Conservation (phyloP, 2,797 vertebrate species). For the Protonibea diacanthus region DNA sequence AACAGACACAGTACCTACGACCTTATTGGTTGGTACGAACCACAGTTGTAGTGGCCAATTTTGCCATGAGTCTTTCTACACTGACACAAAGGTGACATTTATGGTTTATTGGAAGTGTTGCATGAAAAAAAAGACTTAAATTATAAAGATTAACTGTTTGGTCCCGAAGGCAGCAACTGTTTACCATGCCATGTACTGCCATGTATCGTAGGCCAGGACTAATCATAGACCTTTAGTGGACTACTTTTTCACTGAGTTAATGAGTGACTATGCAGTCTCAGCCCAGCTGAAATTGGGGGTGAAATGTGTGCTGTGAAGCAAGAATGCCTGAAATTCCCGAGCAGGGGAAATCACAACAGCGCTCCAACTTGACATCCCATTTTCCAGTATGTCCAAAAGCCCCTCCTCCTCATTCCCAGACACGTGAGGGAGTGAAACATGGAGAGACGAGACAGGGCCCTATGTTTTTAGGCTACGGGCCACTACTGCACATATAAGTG, state of each 20-base stretch:
- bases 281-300: neutral
- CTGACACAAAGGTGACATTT: neutral
- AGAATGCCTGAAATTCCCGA: constrained; percentile 25
- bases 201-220: neutral
- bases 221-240: constrained; percentile 1
- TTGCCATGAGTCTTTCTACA: neutral
- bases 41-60: neutral
- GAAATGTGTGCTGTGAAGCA: neutral
- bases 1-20: neutral
- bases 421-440: constrained; percentile 59
- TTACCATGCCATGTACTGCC: neutral
- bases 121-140: neutral
- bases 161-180: neutral
- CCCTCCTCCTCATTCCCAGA: constrained; percentile 38
- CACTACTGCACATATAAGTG: constrained; percentile 36
- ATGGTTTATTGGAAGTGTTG: neutral
- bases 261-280: neutral
- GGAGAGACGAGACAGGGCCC: constrained; percentile 30
- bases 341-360: constrained; percentile 33
- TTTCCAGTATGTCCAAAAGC: constrained; percentile 18
- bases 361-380: constrained; percentile 40
- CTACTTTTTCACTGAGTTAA: neutral
- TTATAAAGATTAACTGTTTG: neutral
- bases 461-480: constrained; percentile 2
- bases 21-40: neutral